Base-by-base conservation (phyloP, 1,140 invertebrate species). In the Drosophila sucinea region DNA sequence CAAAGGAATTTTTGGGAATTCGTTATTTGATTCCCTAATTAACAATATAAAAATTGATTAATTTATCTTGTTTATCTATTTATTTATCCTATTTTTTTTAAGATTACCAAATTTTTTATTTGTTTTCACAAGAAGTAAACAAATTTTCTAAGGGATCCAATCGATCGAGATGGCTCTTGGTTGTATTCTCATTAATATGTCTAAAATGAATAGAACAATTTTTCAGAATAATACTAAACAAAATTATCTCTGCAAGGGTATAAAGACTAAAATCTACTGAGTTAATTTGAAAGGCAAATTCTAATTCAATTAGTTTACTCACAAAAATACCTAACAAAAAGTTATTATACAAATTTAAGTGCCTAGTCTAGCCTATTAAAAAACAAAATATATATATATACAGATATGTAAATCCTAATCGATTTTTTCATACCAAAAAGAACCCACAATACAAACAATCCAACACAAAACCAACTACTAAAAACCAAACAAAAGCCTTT, bases 291-390 rank as follows among this genome's bases (percentile, higher is more conserved):
- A 23, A 25, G 30, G n/a, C 5, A 35, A 35, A 17, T 58, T 58
- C 30, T 8, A 17, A 41, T 17, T 47, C 11, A 32, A 63, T 32
- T 51, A 25, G 27, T 32, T 41, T 25, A 51, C 1, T 51, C 29
- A 74, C 58, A 54, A 27, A 69, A 65, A 58, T 69, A 65, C 65
- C 70, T 77, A 51, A 51, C 44, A 47, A 47, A 54, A 75, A 60
- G 41, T 63, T 30, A 74, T 58, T 62, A 58, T 62, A 62, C 60
- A 70, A 41, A 63, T 67, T 71, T 65, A 78, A 79, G 76, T 79
- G 76, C 76, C 76, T 79, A 63, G 56, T 44, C 38, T 55, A 56
- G 23, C 23, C 7, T 27, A 51, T 51, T 3, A 2, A 11, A 11
- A 1, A 7, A 35, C 33, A 7, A 38, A 11, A 25, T 27, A 51